These are phyloP conservation scores for Petrocephalus microphthalmus DNA, from an alignment of 2,113 vertebrate genomes.

Conservation along the genomic window DNA sequence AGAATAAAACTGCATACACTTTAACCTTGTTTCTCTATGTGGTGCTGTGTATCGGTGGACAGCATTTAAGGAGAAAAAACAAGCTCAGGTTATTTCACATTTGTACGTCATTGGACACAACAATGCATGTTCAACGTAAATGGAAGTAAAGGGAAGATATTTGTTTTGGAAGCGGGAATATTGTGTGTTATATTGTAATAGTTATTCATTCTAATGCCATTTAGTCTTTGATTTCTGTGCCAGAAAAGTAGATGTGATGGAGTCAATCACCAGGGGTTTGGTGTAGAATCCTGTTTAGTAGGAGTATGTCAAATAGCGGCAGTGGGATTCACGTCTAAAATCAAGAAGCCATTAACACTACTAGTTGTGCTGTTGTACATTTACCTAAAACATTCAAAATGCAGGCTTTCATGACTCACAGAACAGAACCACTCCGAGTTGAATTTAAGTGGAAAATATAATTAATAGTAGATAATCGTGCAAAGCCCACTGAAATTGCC, in stretches of 20 bases:
- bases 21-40: not conserved
- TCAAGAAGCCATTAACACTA: not conserved
- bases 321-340: not conserved
- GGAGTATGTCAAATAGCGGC: not conserved
- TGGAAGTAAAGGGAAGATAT: not conserved
- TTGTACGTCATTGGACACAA: not conserved
- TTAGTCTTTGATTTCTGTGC: not conserved
- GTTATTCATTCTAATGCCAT: not conserved
- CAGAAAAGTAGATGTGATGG: not conserved
- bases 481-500: not conserved
- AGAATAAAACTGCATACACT: not conserved
- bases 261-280: not conserved
- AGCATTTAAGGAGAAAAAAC: not conserved
- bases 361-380: not conserved
- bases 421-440: not conserved
- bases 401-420: not conserved
- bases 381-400: not conserved
- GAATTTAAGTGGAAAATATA: not conserved
- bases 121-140: not conserved
- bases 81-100: not conserved
- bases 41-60: not conserved
- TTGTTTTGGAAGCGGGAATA: not conserved
- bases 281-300: not conserved
- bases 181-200: not conserved
- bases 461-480: not conserved